phyloP scores from a whole-genome alignment of 2,113 vertebrate genomes.

The Macaca fascicularis region DNA sequence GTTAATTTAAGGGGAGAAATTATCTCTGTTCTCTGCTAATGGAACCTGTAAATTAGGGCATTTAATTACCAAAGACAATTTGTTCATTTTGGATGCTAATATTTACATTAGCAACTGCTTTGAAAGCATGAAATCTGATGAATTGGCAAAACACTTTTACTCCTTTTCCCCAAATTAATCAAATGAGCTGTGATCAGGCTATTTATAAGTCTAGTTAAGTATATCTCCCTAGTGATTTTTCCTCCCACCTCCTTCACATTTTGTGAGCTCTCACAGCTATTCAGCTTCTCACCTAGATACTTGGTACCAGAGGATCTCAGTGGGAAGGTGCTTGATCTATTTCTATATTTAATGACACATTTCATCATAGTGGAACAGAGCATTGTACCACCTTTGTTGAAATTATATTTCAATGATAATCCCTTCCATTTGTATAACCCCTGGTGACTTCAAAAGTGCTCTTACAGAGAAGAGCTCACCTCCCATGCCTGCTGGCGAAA shows the following conservation, averaged over 20 bases:
- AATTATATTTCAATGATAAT: constrained; percentile 76
- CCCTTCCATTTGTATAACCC: constrained; percentile 35
- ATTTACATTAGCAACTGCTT: constrained; percentile 73
- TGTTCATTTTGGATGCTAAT: constrained; percentile 64
- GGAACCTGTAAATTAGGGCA: constrained; percentile 67
- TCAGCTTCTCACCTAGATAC: constrained; percentile 82
- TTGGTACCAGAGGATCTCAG: constrained; percentile 74
- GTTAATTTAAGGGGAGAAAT: constrained; percentile 67
- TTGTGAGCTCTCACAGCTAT: constrained; percentile 74
- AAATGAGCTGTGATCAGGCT: constrained; percentile 74
- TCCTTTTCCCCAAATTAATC: constrained; percentile 83
- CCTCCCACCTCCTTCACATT: constrained; percentile 48
- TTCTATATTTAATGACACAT: constrained; percentile 88
- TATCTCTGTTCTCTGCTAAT: constrained; percentile 53
- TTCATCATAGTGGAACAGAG: constrained; percentile 79
- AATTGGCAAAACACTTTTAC: constrained; percentile 78
- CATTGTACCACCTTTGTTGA: constrained; percentile 71
- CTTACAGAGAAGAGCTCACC: constrained; percentile 6
- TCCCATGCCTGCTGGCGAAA: not conserved
- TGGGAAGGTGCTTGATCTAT: constrained; percentile 82
- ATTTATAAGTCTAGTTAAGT: constrained; percentile 87
- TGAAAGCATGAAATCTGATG: constrained; percentile 73
- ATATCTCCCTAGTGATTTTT: constrained; percentile 66
- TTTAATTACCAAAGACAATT: constrained; percentile 80
- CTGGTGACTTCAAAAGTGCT: constrained; percentile 27